Evolutionary conservation across 1,140 invertebrate genomes (phyloP).

Genomic region (Drosophila ficusphila): DNA sequence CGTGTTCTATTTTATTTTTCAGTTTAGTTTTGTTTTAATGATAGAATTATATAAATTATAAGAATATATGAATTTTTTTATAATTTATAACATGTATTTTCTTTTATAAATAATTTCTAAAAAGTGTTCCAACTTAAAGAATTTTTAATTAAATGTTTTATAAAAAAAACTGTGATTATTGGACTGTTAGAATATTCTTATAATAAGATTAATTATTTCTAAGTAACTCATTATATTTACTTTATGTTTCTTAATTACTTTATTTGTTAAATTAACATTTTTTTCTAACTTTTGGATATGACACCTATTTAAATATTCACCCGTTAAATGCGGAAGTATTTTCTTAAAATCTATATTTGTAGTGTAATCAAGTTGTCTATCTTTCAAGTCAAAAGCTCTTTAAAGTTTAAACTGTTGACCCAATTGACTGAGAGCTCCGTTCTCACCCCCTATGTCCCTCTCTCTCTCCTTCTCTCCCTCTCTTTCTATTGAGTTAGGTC

Average conservation of each 20-base stretch:
- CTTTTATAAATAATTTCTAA: too few species aligned
- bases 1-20: neutral
- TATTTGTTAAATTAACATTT: neutral
- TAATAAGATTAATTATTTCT: too few species aligned
- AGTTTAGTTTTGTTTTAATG: neutral
- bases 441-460: too few species aligned
- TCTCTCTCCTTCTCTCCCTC: constrained; percentile 3
- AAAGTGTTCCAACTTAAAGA: too few species aligned
- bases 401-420: constrained; percentile 55
- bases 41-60: too few species aligned
- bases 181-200: too few species aligned
- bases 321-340: constrained; percentile 6
- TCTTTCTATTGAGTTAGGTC: constrained; percentile 63
- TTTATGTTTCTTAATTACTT: too few species aligned
- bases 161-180: too few species aligned
- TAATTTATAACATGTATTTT: too few species aligned
- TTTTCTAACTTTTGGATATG: constrained; percentile 5
- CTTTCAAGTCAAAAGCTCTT: constrained; percentile 27
- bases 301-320: neutral
- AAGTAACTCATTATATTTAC: neutral
- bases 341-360: constrained; percentile 4
- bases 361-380: constrained; percentile 22
- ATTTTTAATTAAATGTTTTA: too few species aligned
- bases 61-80: too few species aligned
- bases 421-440: constrained; percentile 47